These are phyloP conservation scores for Lathronympha strigana DNA, from an alignment of 2,888 invertebrate genomes.

Conservation along the genomic window DNA sequence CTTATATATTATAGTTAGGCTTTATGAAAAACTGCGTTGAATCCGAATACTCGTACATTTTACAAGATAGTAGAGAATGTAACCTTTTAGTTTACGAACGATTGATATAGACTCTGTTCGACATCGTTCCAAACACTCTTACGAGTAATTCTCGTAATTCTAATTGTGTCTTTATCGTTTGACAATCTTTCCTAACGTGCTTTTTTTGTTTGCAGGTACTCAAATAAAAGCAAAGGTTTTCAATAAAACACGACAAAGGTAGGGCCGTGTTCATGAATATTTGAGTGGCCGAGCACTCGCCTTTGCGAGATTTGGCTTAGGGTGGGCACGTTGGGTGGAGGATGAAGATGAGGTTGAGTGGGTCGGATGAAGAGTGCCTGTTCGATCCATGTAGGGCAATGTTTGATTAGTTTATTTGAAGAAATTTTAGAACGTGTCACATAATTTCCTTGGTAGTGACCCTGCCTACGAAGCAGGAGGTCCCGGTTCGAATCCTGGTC, in stretches of 20 bases:
- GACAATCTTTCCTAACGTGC: conserved; percentile 12
- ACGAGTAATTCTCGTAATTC: too few relatives aligned
- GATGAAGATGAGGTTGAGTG: neutral
- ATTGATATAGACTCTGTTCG: neutral
- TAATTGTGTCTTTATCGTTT: conserved; percentile 1
- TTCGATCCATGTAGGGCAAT: neutral
- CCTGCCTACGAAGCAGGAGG: too few relatives aligned
- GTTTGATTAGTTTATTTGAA: neutral
- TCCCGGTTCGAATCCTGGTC: too few relatives aligned
- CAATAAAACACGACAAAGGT: conserved; percentile 35
- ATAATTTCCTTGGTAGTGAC: too few relatives aligned
- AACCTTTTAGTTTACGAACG: neutral
- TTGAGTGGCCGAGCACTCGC: conserved; percentile 32
- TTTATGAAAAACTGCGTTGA: too few relatives aligned
- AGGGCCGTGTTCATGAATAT: conserved; percentile 37
- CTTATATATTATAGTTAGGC: too few relatives aligned
- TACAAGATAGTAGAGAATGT: neutral
- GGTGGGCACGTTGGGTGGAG: conserved; percentile 7
- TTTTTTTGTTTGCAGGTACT: conserved; percentile 34
- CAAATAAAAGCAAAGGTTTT: conserved; percentile 18
- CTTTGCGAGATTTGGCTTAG: conserved; percentile 34
- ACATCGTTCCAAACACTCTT: neutral
- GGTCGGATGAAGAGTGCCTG: neutral
- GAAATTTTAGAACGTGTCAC: too few relatives aligned
- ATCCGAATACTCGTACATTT: too few relatives aligned